Conservation (phyloP, 2,113 vertebrate genomes). For the Sebastes schlegelii region DNA sequence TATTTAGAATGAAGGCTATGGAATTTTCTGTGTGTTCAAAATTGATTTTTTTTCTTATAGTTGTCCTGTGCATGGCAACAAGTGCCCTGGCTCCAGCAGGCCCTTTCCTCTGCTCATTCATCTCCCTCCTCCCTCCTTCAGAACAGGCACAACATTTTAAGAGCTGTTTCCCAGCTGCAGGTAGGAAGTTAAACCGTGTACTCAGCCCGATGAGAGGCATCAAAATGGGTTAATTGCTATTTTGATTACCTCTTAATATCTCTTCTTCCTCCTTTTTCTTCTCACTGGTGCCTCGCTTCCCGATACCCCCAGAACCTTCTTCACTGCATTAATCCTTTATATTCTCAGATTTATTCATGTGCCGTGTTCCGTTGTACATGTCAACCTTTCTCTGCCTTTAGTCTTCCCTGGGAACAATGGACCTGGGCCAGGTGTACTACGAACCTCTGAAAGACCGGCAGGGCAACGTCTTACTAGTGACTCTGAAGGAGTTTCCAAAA, state of each 20-base stretch:
- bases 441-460: conserved; percentile 85
- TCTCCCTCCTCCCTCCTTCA: conserved; percentile 86
- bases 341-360: conserved; percentile 31
- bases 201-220: conserved; percentile 35
- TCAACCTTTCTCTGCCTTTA: conserved; percentile 35
- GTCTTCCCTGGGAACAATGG: conserved; percentile 79
- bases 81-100: conserved; percentile 83
- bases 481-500: conserved; percentile 75
- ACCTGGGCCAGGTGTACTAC: conserved; percentile 84
- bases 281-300: background rate
- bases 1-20: background rate
- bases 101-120: conserved; percentile 79
- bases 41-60: conserved; percentile 50
- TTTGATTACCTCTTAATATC: conserved; percentile 60
- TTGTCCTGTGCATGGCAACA: conserved; percentile 86
- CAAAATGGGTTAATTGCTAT: conserved; percentile 60
- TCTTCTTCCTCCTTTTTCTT: conserved; percentile 20
- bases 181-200: conserved; percentile 72
- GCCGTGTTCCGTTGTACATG: conserved; percentile 24
- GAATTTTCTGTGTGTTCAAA: background rate
- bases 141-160: conserved; percentile 84
- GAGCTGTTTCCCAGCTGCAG: conserved; percentile 85
- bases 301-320: conserved; percentile 6
- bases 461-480: conserved; percentile 84
- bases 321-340: conserved; percentile 22